Base-by-base conservation (phyloP, 1,140 invertebrate genomes). In the Nephila pilipes region DNA sequence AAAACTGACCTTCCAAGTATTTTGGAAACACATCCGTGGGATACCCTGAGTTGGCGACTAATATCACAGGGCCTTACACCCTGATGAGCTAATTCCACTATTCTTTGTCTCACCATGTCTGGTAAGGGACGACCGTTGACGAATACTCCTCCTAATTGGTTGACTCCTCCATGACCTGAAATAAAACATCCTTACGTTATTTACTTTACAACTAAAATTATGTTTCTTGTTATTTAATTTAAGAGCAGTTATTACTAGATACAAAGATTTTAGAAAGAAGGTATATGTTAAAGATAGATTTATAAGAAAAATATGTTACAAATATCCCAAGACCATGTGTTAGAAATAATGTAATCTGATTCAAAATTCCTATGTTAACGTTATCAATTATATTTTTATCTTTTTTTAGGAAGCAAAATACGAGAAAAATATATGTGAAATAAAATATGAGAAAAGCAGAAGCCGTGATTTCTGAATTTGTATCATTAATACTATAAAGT, bases 101-200 rank as follows among this genome's bases (percentile, higher is more conserved):
- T 99, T 95, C 98, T 96, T 95, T 99, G 98, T 94, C 99, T 96
- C 32, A 99, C 98, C 89, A 98, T 97, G 96, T 99, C 98, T 65
- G 98, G 98, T 80, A 99, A 96, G 12, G 99, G 99, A 94, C 99
- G 96, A 29, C 99, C 99, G 96, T 99, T 99, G 75, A 99, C 98
- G 96, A 99, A 99, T 88, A 99, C 98, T 60, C 98, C 98, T 93
- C 98, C 99, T 85, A 99, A 96, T 96, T 99, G 99, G 96, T 99
- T 99, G 55, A 99, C 98, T 93, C 98, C 98, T 38, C 98, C 98
- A 95, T 99, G 98, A 96, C 98, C 98, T 98, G 93, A 46, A 93
- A 89, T 32, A 83, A 89, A 85, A 94, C n/a, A 65, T 25, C 22
- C n/a, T n/a, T 60, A n/a, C 8, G 38, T 46, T 46, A 46, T 46